Evolutionary conservation across 2,888 invertebrate species (phyloP).

Genomic region (Sminthurides aquaticus): DNA sequence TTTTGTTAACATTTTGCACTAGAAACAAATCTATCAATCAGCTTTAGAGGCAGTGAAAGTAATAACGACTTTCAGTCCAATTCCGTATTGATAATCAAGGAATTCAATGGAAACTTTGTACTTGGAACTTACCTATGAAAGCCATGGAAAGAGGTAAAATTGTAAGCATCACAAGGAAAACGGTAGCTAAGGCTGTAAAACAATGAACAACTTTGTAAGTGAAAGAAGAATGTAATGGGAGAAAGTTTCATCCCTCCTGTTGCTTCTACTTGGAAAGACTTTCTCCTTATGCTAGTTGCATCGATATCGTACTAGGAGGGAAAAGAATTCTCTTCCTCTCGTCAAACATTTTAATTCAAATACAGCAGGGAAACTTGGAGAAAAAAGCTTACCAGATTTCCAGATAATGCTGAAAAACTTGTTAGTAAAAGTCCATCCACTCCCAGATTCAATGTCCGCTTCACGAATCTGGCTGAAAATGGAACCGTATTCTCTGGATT

Average conservation of each 20-base stretch:
- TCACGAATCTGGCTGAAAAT: conserved; percentile 71
- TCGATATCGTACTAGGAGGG: too few species aligned
- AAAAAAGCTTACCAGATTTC: conserved; percentile 60
- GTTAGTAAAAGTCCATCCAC: conserved; percentile 65
- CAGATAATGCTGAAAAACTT: conserved; percentile 65
- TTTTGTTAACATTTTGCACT: too few species aligned
- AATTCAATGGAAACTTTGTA: conserved; percentile 15
- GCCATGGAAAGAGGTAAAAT: conserved; percentile 67
- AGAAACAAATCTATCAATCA: too few species aligned
- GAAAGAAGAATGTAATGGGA: not conserved
- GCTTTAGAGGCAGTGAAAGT: too few species aligned
- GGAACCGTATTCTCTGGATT: conserved; percentile 58
- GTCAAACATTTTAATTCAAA: too few species aligned
- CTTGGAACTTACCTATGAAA: conserved; percentile 61
- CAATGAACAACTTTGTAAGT: conserved; percentile 4
- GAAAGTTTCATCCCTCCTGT: too few species aligned
- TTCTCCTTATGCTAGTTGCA: too few species aligned
- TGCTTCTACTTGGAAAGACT: too few species aligned
- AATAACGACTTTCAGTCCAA: too few species aligned
- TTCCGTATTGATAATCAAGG: too few species aligned
- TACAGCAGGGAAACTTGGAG: too few species aligned
- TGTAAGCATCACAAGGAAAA: conserved; percentile 60
- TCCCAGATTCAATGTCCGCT: conserved; percentile 67
- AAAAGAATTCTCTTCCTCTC: too few species aligned
- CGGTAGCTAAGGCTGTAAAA: conserved; percentile 61